Percentiles rank a stretch among this genome's conserved stretches.
phyloP scores from a whole-genome alignment of 2,888 invertebrate genomes.

The Dascillus cervinus region DNA sequence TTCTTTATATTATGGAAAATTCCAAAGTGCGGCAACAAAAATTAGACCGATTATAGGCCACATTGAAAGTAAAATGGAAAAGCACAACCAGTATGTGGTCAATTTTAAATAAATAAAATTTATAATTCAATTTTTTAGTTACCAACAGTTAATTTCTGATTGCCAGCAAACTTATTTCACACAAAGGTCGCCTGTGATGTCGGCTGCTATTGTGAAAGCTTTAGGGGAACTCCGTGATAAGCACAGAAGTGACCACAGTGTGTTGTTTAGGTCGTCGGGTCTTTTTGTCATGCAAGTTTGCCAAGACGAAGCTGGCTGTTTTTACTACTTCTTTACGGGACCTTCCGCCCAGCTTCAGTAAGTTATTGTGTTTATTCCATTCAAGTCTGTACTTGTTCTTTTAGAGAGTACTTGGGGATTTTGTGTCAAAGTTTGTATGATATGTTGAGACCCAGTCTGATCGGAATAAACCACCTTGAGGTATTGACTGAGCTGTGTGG shows the following conservation, averaged over 20 bases:
- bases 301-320: conserved; percentile 89
- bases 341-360: conserved; percentile 59
- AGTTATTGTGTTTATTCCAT: conserved; percentile 24
- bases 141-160: conserved; percentile 65
- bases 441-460: conserved; percentile 83
- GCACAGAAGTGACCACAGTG: conserved; percentile 70
- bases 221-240: conserved; percentile 57
- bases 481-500: conserved; percentile 94
- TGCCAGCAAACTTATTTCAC: conserved; percentile 77
- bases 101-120: conserved; percentile 1
- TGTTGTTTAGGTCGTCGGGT: conserved; percentile 78
- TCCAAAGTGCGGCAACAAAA: conserved; percentile 85
- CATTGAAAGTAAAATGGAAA: conserved; percentile 69
- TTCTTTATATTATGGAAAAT: conserved; percentile 89
- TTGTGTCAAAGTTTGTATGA: conserved; percentile 88
- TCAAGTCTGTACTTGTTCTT: conserved; percentile 1
- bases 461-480: conserved; percentile 95
- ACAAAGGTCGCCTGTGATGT: conserved; percentile 59
- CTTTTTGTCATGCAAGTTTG: conserved; percentile 88
- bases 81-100: conserved; percentile 61
- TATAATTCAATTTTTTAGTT: conserved; percentile 40
- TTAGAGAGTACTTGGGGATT: conserved; percentile 71
- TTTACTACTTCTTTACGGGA: conserved; percentile 79
- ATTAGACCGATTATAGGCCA: conserved; percentile 73
- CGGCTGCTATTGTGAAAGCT: conserved; percentile 62